Evolutionary conservation across 2,888 invertebrate genomes (phyloP).

Genomic region (Hirtodrosophila histrioides): DNA sequence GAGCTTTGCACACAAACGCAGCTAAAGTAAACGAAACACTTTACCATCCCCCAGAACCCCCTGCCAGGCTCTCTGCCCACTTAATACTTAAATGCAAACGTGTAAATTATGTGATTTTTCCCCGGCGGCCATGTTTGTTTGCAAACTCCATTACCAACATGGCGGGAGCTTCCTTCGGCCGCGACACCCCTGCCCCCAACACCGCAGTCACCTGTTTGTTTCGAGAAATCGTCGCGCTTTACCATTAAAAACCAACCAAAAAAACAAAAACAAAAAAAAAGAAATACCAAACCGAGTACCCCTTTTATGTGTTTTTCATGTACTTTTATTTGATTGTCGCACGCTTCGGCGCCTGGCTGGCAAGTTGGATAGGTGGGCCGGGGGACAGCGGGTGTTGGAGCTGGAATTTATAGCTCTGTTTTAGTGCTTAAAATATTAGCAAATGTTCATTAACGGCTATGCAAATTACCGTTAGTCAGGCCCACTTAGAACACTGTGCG

Average conservation of each 20-base stretch:
- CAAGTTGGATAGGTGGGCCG: neutral
- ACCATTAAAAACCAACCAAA: slow-evolving; percentile 61
- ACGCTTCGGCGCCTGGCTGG: slow-evolving; percentile 65
- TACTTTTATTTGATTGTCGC: slow-evolving; percentile 79
- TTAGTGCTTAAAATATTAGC: slow-evolving; percentile 78
- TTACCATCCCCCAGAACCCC: slow-evolving; percentile 32
- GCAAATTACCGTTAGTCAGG: slow-evolving; percentile 71
- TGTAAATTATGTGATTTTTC: slow-evolving; percentile 80
- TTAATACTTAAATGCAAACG: slow-evolving; percentile 79
- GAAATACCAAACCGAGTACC: slow-evolving; percentile 47
- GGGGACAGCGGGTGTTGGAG: neutral
- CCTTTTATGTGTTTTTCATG: slow-evolving; percentile 79
- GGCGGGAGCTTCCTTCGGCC: slow-evolving; percentile 64
- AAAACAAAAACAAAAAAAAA: slow-evolving; percentile 28
- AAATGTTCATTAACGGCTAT: slow-evolving; percentile 78
- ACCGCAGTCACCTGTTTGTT: slow-evolving; percentile 68
- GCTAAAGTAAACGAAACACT: slow-evolving; percentile 75
- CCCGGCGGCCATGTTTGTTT: slow-evolving; percentile 80
- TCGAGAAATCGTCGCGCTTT: slow-evolving; percentile 73
- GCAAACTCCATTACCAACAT: slow-evolving; percentile 78
- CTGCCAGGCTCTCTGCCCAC: slow-evolving; percentile 53
- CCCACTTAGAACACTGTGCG: slow-evolving; percentile 29
- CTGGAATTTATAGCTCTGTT: slow-evolving; percentile 65
- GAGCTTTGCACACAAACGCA: slow-evolving; percentile 68
- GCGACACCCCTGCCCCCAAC: neutral